Base-by-base conservation (phyloP, 1,140 invertebrate genomes). In the Drosophila triauraria region DNA sequence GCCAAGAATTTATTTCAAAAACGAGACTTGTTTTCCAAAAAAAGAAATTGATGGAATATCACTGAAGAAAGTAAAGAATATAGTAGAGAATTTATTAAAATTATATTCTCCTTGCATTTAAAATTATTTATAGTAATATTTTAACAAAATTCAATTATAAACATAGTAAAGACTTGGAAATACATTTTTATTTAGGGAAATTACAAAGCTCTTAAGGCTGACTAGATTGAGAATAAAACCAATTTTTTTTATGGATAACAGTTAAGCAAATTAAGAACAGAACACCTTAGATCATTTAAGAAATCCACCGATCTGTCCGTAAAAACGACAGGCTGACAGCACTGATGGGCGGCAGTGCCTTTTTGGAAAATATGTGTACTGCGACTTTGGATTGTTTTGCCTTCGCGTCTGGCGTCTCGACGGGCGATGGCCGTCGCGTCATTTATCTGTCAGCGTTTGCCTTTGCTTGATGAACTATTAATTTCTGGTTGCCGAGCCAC, bases 391-490 rank as follows among this genome's bases (percentile, higher is more conserved):
- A 54, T 61, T 50, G 54, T 60, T 42, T 60, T 72, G 56, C 58
- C 74, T 82, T 57, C 46, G 47, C 43, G 62, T 82, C 68, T 82
- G 80, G 65, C 72, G 48, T 79, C 58, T 75, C 75, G 56, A 70
- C 72, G 64, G 44, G 61, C 47, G 58, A 60, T 83, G 75, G 72
- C 71, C 80, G 81, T 71, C 81, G 80, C 80, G 81, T 84, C 81
- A 78, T 68, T 67, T 71, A 71, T 84, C 85, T 80, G 85, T 85
- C 85, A 90, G 69, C 75, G 43, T 78, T 47, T 47, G 42, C 44
- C 53, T 68, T 48, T 46, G 77, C 60, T 69, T 90, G 85, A 88
- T 90, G 78, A 88, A 85, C 85, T 88, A 90, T 88, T 85, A 84
- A 84, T 88, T 88, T 88, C 65, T 78, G 60, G 61, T 64, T 48